Evolutionary conservation across 92 coral and sea anemone genomes (phyloP), one percentile per base, ranked within the genome.

Genomic region (Porites divaricata): DNA sequence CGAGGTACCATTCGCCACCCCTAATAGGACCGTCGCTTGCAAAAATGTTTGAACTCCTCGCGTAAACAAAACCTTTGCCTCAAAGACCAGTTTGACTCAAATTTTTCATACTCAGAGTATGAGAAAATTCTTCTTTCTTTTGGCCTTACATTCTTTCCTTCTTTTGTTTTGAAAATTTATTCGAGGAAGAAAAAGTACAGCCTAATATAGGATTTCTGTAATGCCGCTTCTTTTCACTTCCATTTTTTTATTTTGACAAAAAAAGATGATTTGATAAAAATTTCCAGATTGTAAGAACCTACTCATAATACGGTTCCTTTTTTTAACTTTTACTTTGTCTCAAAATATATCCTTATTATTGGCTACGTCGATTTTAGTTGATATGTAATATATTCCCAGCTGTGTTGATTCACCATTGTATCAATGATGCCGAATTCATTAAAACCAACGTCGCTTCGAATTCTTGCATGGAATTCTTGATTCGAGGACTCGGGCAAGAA

Each of bases 341-440:
- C 12, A 14, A 41, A 9, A 58, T 26, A 58, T 75, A 15, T 45
- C 26, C 52, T 57, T 59, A 25, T 75, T 56, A 53, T 14, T 8
- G 25, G 21, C 17, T 52, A 22, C 78, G 14, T 13, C 15, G 7
- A 11, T 15, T 59, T 21, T 78, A 22, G 21, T 24, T n/a, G 41
- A n/a, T 57, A 78, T 65, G 66, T 68, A 41, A 54, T 28, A 35
- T 23, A 41, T 19, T 10, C 10, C 67, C 85, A 80, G 85, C 77
- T 80, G 85, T 80, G 76, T 80, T 78, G 72, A 78, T 49, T 49
- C 61, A 63, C 23, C 25, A 41, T 21, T 20, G 49, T 63, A 70
- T 4, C 2, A 51, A n/a, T 17, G 50, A 9, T 66, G 0, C 57
- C n/a, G 75, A 69, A 48, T 72, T 20, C 21, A 51, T 73, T 50